Evolutionary conservation across 1,140 invertebrate species (phyloP).

Genomic region (Eriosoma lanigerum): DNA sequence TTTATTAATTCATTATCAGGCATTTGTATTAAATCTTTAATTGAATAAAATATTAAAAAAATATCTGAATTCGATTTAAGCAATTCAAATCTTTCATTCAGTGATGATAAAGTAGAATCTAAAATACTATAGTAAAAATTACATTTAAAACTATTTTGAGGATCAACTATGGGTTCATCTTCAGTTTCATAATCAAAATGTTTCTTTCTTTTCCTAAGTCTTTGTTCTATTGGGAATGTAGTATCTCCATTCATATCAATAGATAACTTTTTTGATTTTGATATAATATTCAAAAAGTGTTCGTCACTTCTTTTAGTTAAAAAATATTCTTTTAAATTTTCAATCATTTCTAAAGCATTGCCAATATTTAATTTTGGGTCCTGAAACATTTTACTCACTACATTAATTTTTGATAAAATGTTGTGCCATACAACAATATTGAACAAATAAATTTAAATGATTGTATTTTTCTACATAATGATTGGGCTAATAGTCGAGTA

Average conservation of each 20-base stretch:
- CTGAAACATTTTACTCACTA: background rate
- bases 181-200: background rate
- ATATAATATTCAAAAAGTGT: conserved; percentile 1
- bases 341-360: too few relatives aligned
- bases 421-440: background rate
- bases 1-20: background rate
- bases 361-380: too few relatives aligned
- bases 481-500: background rate
- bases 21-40: background rate
- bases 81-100: too few relatives aligned
- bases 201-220: too few relatives aligned
- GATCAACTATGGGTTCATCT: background rate
- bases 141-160: too few relatives aligned
- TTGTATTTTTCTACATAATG: background rate
- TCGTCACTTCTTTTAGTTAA: background rate
- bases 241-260: background rate
- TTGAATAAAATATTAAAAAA: background rate
- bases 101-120: too few relatives aligned
- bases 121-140: too few relatives aligned
- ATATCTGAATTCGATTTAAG: too few relatives aligned
- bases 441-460: conserved; percentile 15
- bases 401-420: conserved; percentile 16
- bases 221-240: too few relatives aligned
- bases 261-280: background rate
- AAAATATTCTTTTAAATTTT: background rate